Conservation (phyloP, 2,797 vertebrate genomes). For the Sebastes matsubarae region DNA sequence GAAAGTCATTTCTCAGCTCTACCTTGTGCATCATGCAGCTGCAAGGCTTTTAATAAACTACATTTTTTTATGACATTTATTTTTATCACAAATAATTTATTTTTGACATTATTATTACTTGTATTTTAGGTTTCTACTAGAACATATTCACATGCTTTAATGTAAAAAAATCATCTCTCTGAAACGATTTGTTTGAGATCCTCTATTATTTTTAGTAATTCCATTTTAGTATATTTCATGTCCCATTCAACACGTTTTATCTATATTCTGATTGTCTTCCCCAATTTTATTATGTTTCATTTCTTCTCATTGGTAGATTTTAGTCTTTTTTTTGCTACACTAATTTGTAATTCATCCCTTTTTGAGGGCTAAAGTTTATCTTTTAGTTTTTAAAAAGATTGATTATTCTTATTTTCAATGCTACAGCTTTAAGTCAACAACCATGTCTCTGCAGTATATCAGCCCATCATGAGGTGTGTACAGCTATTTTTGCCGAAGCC, state of each 20-base stretch:
- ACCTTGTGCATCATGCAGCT: neutral
- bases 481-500: constrained; percentile 56
- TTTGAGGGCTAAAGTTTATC: neutral
- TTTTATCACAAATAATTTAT: no score
- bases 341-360: neutral
- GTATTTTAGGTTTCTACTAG: no score
- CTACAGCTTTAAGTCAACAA: neutral
- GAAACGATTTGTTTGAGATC: no score
- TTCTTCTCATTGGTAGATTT: neutral
- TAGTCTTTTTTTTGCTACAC: neutral
- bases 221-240: neutral
- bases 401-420: neutral
- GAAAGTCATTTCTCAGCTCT: neutral
- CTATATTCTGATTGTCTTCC: neutral
- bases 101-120: no score
- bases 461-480: constrained; percentile 61
- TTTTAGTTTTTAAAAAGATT: neutral
- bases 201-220: neutral
- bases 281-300: neutral
- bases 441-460: neutral
- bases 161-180: no score
- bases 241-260: neutral
- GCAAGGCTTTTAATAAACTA: neutral
- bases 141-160: no score
- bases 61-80: no score